Evolutionary conservation across 2,113 vertebrate genomes (phyloP), one percentile per base, ranked within the genome.

Genomic region (Labrus mixtus): DNA sequence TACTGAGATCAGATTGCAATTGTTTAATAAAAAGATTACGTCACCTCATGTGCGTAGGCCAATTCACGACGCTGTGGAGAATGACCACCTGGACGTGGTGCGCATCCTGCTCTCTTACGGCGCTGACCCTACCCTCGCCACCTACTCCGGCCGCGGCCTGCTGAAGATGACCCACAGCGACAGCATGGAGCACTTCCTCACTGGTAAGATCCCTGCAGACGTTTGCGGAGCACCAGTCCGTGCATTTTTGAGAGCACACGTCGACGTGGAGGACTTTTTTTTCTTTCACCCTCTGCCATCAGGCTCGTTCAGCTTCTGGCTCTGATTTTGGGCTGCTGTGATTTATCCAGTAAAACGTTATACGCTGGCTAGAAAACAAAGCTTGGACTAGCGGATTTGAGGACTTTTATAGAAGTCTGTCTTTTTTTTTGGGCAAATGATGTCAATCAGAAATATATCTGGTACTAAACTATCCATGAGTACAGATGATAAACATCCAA

Each of bases 101-200:
- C 94, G 97, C 29, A 89, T 98, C 66, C 91, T 98, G 41, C 94
- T 98, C 68, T 98, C 97, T 20, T 97, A 98, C 0, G 97, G 97
- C 69, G 97, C 97, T 60, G 97, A 98, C 85, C 97, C 97, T 60
- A 98, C 97, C 0, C 92, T 98, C 66, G 96, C 96, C 1, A 97
- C 97, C 0, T 98, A 98, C 86, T 97, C 97, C 10, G 97, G 97
- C 87, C 96, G 97, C 58, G 95, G 96, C 73, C 95, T 98, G 1
- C 96, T 97, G 88, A 98, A 97, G 86, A 98, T 98, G 97, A 97
- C 97, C 37, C 97, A 97, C 94, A 98, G 97, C 1, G 95, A 98
- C 78, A 87, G 95, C 68, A 98, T 98, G 97, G 96, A 97, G 88
- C 95, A 92, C 67, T 98, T 98, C 84, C 93, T 98, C 79, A 95